Percentiles rank a stretch among this genome's conserved stretches.
Conservation (phyloP, 2,888 invertebrate species). For the Oscheius sp. region DNA sequence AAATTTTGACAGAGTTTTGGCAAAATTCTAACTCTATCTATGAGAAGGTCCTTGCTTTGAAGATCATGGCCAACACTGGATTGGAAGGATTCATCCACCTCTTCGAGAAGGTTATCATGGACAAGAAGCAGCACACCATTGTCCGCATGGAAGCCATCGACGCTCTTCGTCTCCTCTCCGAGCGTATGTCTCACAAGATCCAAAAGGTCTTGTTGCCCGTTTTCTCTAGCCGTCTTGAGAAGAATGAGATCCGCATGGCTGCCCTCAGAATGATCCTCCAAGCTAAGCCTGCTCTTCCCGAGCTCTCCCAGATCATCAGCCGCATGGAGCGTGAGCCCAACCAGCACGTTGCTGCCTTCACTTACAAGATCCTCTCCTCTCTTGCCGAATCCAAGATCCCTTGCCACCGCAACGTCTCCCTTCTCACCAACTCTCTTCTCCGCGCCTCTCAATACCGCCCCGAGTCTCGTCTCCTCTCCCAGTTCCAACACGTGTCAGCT, state of each 20-base stretch:
- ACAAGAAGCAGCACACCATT: slow-evolving; percentile 48
- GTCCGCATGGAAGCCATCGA: slow-evolving; percentile 63
- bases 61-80: slow-evolving; percentile 66
- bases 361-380: slow-evolving; percentile 46
- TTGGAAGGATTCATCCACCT: slow-evolving; percentile 54
- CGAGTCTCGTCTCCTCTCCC: slow-evolving; percentile 37
- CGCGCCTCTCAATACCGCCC: slow-evolving; percentile 44
- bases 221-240: slow-evolving; percentile 53
- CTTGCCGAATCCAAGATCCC: slow-evolving; percentile 55
- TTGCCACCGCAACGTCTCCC: slow-evolving; percentile 49
- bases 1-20: slow-evolving; percentile 50
- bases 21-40: slow-evolving; percentile 45
- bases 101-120: slow-evolving; percentile 63
- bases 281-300: slow-evolving; percentile 47
- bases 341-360: slow-evolving; percentile 58
- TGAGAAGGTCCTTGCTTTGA: slow-evolving; percentile 64
- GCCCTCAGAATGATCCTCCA: slow-evolving; percentile 57
- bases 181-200: slow-evolving; percentile 47
- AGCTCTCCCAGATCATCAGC: slow-evolving; percentile 57
- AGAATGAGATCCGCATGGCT: slow-evolving; percentile 57
- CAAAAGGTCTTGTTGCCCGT: slow-evolving; percentile 60
- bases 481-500: slow-evolving; percentile 47
- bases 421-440: slow-evolving; percentile 37
- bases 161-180: slow-evolving; percentile 55
- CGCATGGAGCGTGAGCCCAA: slow-evolving; percentile 51